Conservation (phyloP, 2,888 invertebrate species). For the Thymelicus acteon region DNA sequence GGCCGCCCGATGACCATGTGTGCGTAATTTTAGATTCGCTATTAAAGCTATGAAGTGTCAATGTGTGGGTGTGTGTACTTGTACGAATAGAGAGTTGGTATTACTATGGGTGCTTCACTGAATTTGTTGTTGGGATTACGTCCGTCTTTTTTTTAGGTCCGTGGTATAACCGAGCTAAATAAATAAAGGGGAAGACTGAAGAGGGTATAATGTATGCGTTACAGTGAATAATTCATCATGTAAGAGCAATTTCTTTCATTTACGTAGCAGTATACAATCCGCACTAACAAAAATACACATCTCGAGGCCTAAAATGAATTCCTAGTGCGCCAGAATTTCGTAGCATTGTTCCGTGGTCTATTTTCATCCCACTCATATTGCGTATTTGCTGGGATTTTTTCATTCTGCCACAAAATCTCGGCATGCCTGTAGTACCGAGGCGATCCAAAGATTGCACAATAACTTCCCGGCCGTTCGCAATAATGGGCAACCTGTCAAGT, state of each 20-base stretch:
- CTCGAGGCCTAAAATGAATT: not conserved
- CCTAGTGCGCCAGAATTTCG: not conserved
- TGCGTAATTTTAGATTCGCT: too few species aligned
- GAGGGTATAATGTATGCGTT: too few species aligned
- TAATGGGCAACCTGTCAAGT: constrained; percentile 75
- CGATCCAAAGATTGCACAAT: constrained; percentile 58
- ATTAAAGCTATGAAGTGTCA: too few species aligned
- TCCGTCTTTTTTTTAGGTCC: too few species aligned
- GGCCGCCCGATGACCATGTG: too few species aligned
- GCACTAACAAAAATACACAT: not conserved
- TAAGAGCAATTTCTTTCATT: not conserved
- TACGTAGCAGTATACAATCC: not conserved
- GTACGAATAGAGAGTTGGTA: too few species aligned
- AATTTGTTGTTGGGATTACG: too few species aligned
- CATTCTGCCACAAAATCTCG: not conserved
- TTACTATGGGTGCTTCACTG: too few species aligned
- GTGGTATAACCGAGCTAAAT: too few species aligned
- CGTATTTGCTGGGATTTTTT: constrained; percentile 7
- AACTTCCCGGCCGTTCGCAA: constrained; percentile 64
- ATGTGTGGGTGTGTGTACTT: too few species aligned
- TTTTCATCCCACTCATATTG: not conserved
- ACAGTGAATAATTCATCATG: not conserved
- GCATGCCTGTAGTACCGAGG: not conserved
- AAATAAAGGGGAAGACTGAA: too few species aligned
- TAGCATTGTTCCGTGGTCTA: not conserved